phyloP scores from a whole-genome alignment of 1,140 invertebrate species.

The Megalopta genalis region DNA sequence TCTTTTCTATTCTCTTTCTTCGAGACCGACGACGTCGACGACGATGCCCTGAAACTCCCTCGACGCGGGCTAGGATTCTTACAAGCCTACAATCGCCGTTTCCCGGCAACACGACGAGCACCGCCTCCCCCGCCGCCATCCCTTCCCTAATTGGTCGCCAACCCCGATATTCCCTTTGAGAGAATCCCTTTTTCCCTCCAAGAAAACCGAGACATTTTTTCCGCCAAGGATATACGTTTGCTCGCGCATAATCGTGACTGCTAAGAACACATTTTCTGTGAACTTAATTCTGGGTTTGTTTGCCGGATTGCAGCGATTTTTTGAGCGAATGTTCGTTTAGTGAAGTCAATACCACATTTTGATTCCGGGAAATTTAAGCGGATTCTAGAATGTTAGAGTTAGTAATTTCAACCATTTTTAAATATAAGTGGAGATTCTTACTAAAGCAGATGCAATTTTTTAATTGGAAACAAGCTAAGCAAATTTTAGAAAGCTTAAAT shows the following conservation, averaged over 20 bases:
- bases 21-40: background rate
- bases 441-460: no score
- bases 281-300: no score
- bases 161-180: constrained; percentile 53
- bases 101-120: constrained; percentile 70
- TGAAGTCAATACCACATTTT: no score
- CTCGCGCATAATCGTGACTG: background rate
- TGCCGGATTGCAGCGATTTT: no score
- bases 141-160: constrained; percentile 67
- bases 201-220: background rate
- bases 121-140: constrained; percentile 60
- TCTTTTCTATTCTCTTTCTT: constrained; percentile 44
- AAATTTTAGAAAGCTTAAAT: no score
- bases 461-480: no score
- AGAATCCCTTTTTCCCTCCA: constrained; percentile 44
- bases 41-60: constrained; percentile 56
- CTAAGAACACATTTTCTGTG: background rate
- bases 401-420: no score
- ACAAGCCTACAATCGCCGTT: constrained; percentile 65
- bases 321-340: no score
- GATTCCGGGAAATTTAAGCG: no score
- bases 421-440: no score
- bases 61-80: constrained; percentile 55
- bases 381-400: no score
- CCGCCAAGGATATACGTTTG: background rate